Percentiles rank a stretch among this genome's conserved stretches.
Evolutionary conservation across 1,140 invertebrate species (phyloP).

Genomic region (Zaprionus camerounensis): DNA sequence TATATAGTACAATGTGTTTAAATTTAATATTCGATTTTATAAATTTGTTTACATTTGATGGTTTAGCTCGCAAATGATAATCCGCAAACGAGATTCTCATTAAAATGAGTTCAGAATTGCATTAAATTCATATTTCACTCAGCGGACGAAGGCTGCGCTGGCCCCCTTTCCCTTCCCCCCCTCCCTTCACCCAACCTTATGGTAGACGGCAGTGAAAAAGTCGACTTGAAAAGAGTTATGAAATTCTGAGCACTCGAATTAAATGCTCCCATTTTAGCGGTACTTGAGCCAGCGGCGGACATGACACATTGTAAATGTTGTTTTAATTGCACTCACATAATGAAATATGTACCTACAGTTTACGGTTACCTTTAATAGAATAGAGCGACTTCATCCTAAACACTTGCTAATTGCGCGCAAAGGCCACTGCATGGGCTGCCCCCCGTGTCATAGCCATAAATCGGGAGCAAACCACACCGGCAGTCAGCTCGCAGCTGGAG

Average conservation of each 20-base stretch:
- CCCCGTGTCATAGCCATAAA: background rate
- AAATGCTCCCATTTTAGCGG: conserved; percentile 63
- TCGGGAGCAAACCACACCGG: conserved; percentile 8
- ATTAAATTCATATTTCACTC: conserved; percentile 6
- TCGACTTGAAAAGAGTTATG: conserved; percentile 31
- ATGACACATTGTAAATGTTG: conserved; percentile 60
- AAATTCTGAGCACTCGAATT: conserved; percentile 62
- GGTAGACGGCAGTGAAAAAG: background rate
- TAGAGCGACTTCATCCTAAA: conserved; percentile 49
- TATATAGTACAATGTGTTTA: background rate
- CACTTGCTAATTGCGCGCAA: conserved; percentile 53
- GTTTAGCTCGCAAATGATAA: conserved; percentile 40
- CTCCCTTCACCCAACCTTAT: background rate
- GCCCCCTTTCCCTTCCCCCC: background rate
- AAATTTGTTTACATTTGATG: background rate
- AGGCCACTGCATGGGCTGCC: conserved; percentile 20
- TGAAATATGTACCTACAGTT: conserved; percentile 47
- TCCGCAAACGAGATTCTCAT: conserved; percentile 24
- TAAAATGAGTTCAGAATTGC: conserved; percentile 44
- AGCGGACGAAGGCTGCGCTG: background rate
- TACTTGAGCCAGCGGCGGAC: conserved; percentile 59
- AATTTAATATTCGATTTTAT: background rate
- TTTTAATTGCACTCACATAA: conserved; percentile 71
- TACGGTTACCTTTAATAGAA: conserved; percentile 55
- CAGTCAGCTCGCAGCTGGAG: background rate